Evolutionary conservation across 2,113 vertebrate species (phyloP).

Genomic region (Melospiza georgiana): DNA sequence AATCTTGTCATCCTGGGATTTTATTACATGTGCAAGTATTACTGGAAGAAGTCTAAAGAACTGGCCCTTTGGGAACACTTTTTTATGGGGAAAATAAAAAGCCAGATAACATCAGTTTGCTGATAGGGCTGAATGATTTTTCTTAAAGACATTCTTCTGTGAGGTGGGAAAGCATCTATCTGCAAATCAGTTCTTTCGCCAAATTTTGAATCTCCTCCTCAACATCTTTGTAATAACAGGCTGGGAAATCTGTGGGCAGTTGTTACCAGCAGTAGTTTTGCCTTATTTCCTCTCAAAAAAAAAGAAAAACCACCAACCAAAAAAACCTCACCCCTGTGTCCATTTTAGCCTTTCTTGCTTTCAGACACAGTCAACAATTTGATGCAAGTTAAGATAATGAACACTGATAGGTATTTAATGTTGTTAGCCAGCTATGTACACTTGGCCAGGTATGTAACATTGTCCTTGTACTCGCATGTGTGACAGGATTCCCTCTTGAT

Average conservation of each 20-base stretch:
- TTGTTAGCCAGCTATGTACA: not conserved
- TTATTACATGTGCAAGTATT: not conserved
- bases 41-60: constrained; percentile 9
- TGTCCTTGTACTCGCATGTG: not conserved
- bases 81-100: not conserved
- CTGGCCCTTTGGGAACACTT: not conserved
- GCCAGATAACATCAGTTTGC: not conserved
- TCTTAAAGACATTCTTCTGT: not conserved
- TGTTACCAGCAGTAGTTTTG: not conserved
- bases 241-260: not conserved
- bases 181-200: not conserved
- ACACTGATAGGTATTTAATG: not conserved
- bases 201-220: not conserved
- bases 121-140: not conserved
- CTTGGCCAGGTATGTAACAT: not conserved
- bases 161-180: not conserved
- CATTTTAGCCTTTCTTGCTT: not conserved
- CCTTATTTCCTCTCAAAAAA: not conserved
- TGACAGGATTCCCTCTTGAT: not conserved
- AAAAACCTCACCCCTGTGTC: not conserved
- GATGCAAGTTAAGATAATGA: not conserved
- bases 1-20: not conserved
- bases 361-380: not conserved
- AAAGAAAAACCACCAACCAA: not conserved
- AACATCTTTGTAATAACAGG: not conserved